Evolutionary conservation across 1,140 invertebrate species (phyloP).

Genomic region (Pectinophora gossypiella): DNA sequence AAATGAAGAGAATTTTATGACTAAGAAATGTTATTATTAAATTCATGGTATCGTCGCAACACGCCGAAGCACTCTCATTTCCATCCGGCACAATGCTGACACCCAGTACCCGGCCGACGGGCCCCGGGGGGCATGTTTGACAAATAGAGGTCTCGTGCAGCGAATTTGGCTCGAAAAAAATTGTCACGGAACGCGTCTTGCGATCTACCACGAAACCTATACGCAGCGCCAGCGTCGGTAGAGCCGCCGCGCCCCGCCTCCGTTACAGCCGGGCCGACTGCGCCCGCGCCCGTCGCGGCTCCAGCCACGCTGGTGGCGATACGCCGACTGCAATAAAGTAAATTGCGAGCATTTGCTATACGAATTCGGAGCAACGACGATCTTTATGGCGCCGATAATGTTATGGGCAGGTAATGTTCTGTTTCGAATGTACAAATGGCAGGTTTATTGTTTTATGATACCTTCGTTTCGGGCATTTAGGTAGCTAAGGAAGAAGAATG

Average conservation of each 20-base stretch:
- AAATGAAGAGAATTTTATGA: slow-evolving; percentile 1
- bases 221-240: slow-evolving; percentile 22
- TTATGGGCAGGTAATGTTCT: slow-evolving; percentile 67
- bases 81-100: slow-evolving; percentile 27
- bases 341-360: slow-evolving; percentile 65
- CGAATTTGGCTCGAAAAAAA: slow-evolving; percentile 56
- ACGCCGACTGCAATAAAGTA: slow-evolving; percentile 61
- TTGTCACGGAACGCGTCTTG: slow-evolving; percentile 39
- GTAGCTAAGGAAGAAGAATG: not conserved
- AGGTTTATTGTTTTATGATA: slow-evolving; percentile 61
- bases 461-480: slow-evolving; percentile 14
- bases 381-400: slow-evolving; percentile 65
- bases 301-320: slow-evolving; percentile 27
- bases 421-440: slow-evolving; percentile 53
- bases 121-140: slow-evolving; percentile 42
- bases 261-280: too few species aligned
- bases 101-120: slow-evolving; percentile 20
- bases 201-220: slow-evolving; percentile 40
- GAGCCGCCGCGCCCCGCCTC: slow-evolving; percentile 16
- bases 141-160: slow-evolving; percentile 57
- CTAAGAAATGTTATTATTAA: slow-evolving; percentile 5
- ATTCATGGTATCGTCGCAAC: slow-evolving; percentile 17
- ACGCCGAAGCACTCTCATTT: slow-evolving; percentile 19
- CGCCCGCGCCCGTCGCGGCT: too few species aligned
- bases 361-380: slow-evolving; percentile 47